Conservation (phyloP, 2,797 vertebrate genomes). For the Sciaenops ocellatus region DNA sequence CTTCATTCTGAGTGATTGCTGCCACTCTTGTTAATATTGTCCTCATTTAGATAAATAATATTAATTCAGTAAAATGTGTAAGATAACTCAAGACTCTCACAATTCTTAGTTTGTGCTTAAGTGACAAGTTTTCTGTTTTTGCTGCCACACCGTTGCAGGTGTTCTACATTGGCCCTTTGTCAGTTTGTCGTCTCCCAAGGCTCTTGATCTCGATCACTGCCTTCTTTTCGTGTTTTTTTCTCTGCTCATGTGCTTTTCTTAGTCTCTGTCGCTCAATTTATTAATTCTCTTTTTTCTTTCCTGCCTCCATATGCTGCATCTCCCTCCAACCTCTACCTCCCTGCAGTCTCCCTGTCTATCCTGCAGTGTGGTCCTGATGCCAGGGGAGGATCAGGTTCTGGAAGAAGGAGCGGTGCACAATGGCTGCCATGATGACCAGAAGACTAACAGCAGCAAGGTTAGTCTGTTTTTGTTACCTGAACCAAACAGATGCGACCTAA, state of each 20-base stretch:
- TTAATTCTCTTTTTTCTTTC: conserved; percentile 44
- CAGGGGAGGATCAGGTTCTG: conserved; percentile 83
- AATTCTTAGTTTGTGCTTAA: conserved; percentile 1
- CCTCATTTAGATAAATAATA: conserved; percentile 7
- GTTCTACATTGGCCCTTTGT: not conserved
- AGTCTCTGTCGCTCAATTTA: conserved; percentile 27
- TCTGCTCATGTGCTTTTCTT: conserved; percentile 11
- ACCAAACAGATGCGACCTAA: conserved; percentile 1
- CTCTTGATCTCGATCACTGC: not conserved
- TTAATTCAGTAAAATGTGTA: not conserved
- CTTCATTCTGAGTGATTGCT: conserved; percentile 8
- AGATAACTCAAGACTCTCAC: not conserved
- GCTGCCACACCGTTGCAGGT: not conserved
- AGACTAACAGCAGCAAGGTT: conserved; percentile 87
- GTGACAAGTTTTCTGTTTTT: not conserved
- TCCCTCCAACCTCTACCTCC: conserved; percentile 13
- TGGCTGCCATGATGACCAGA: conserved; percentile 91
- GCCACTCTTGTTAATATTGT: not conserved
- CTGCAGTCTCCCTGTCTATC: conserved; percentile 89
- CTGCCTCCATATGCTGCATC: conserved; percentile 9
- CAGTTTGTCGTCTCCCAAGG: not conserved
- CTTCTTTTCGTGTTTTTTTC: not conserved
- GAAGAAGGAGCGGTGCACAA: conserved; percentile 89
- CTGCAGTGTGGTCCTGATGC: conserved; percentile 85
- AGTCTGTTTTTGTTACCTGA: conserved; percentile 22